Conservation (phyloP, 1,140 invertebrate species). For the Diorhabda elongata region DNA sequence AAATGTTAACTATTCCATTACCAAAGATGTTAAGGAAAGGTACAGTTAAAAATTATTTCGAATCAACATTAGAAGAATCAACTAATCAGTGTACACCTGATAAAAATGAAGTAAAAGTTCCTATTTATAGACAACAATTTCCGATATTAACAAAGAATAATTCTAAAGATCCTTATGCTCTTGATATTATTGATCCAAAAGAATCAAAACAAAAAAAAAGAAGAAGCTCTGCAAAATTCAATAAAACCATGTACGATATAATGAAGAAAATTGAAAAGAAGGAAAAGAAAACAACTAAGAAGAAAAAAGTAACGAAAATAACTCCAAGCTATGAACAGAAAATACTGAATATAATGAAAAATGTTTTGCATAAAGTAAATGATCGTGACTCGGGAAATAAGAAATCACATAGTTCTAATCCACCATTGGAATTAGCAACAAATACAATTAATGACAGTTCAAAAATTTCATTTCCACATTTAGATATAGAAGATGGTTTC, state of each 20-base stretch:
- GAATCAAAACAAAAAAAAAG: background rate
- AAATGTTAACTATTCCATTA: background rate
- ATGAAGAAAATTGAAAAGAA: slow-evolving; percentile 4
- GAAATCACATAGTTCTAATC: background rate
- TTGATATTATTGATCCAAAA: slow-evolving; percentile 1
- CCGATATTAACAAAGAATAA: no score
- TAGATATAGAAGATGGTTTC: background rate
- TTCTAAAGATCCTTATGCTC: background rate
- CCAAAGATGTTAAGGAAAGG: slow-evolving; percentile 1
- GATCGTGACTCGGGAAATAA: background rate
- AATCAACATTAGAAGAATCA: slow-evolving; percentile 6
- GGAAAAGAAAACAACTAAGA: slow-evolving; percentile 1
- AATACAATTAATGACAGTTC: background rate
- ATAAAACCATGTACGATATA: slow-evolving; percentile 8
- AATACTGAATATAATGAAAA: background rate
- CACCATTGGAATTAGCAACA: background rate
- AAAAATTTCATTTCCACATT: background rate
- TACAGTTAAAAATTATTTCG: background rate
- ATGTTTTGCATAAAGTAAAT: slow-evolving; percentile 5
- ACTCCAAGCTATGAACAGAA: background rate
- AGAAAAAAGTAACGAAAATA: background rate
- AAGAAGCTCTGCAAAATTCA: background rate
- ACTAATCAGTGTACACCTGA: background rate
- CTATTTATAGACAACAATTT: background rate
- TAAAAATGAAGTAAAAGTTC: background rate